Conservation (phyloP, 2,797 vertebrate species). For the Tenualosa ilisha region DNA sequence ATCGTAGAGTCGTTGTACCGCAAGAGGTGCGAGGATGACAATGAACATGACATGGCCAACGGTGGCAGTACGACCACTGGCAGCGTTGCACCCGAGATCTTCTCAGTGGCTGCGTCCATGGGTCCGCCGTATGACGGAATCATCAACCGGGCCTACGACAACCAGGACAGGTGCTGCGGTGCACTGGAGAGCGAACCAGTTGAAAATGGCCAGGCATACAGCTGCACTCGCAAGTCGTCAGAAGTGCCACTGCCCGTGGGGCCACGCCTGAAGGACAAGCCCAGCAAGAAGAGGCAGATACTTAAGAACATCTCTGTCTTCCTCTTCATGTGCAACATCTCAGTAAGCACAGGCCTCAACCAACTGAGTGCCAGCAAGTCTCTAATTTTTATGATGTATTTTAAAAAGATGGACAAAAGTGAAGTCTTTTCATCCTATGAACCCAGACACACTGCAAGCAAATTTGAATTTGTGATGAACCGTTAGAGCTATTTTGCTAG, state of each 20-base stretch:
- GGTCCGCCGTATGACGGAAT: constrained; percentile 73
- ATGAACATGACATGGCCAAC: constrained; percentile 53
- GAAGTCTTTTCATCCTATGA: no score
- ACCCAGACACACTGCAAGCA: no score
- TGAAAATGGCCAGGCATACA: constrained; percentile 59
- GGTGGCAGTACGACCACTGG: constrained; percentile 54
- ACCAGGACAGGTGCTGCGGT: constrained; percentile 52
- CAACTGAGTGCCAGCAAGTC: not conserved
- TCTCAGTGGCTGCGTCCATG: constrained; percentile 76
- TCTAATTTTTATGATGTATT: not conserved
- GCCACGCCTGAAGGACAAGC: constrained; percentile 39
- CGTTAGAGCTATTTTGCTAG: no score
- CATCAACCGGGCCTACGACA: constrained; percentile 67
- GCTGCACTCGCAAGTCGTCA: constrained; percentile 56
- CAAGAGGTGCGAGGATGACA: constrained; percentile 65
- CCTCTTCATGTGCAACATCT: constrained; percentile 92
- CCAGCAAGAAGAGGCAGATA: constrained; percentile 76
- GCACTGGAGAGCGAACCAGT: constrained; percentile 61
- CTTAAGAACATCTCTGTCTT: constrained; percentile 91
- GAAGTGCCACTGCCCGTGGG: constrained; percentile 55
- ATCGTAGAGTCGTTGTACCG: constrained; percentile 91
- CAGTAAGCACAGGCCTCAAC: constrained; percentile 76
- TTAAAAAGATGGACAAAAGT: no score
- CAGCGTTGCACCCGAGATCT: constrained; percentile 68
- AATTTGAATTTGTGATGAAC: no score